Conservation (phyloP, 2,113 vertebrate genomes). For the Tyto alba region DNA sequence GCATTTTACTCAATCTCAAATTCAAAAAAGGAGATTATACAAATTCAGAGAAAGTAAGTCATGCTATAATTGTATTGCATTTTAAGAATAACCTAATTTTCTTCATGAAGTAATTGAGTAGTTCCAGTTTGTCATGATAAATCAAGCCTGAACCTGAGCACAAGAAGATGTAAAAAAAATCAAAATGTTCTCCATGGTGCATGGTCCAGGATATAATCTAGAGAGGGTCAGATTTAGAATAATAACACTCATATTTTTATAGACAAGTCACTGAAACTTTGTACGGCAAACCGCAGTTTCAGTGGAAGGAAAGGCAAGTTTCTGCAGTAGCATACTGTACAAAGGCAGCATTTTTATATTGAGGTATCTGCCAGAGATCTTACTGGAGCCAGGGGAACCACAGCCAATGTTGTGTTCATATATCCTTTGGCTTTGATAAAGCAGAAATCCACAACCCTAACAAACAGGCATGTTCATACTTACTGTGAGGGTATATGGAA, state of each 20-base stretch:
- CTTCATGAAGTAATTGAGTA: background rate
- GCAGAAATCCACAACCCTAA: background rate
- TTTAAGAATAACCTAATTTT: background rate
- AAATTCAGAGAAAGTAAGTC: background rate
- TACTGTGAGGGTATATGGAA: background rate
- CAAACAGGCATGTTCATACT: background rate
- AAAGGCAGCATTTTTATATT: background rate
- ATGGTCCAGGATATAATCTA: background rate
- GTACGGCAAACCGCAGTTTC: background rate
- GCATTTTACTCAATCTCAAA: slow-evolving; percentile 16
- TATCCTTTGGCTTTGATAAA: background rate
- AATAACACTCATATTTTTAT: background rate
- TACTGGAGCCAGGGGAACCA: background rate
- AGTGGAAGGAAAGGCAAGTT: background rate
- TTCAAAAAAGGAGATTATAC: background rate
- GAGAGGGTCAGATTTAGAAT: background rate
- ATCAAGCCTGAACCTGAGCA: background rate
- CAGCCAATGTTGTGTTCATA: background rate
- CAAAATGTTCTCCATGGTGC: background rate
- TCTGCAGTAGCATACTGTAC: background rate
- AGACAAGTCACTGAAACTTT: background rate
- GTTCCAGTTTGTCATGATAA: background rate
- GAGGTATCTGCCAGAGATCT: background rate
- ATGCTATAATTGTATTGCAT: background rate
- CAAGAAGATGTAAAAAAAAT: background rate